phyloP scores from a whole-genome alignment of 2,888 invertebrate genomes.

The Eulithis testata region DNA sequence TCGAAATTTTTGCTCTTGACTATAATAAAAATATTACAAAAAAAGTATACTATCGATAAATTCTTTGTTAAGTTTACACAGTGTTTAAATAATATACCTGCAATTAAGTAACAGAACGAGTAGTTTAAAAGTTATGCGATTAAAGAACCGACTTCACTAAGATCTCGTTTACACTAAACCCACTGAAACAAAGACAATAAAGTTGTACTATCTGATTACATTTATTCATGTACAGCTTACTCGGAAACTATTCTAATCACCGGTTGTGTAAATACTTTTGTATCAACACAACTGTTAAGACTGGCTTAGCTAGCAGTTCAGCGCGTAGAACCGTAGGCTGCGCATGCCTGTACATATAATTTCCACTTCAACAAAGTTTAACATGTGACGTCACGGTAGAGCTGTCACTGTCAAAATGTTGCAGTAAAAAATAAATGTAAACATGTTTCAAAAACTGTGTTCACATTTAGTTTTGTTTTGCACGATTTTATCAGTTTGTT shows the following conservation, averaged over 20 bases:
- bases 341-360: constrained; percentile 41
- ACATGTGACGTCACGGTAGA: constrained; percentile 21
- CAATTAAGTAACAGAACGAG: too few relatives aligned
- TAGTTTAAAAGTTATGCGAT: too few relatives aligned
- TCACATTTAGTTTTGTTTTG: constrained; percentile 34
- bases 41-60: too few relatives aligned
- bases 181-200: too few relatives aligned
- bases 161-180: too few relatives aligned
- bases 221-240: constrained; percentile 1
- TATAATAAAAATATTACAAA: too few relatives aligned
- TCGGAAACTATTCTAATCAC: constrained; percentile 29
- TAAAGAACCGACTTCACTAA: too few relatives aligned
- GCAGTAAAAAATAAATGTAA: constrained; percentile 9
- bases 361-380: constrained; percentile 2
- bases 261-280: constrained; percentile 41
- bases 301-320: constrained; percentile 50
- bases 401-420: constrained; percentile 30
- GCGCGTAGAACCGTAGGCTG: constrained; percentile 55
- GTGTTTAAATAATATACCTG: too few relatives aligned
- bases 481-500: constrained; percentile 66
- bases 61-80: too few relatives aligned
- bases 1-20: too few relatives aligned
- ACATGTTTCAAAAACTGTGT: neutral
- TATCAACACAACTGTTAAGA: constrained; percentile 38
- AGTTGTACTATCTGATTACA: too few relatives aligned